These are phyloP conservation scores for Pangasius larnaudii DNA, from an alignment of 2,797 vertebrate species.

Conservation along the genomic window DNA sequence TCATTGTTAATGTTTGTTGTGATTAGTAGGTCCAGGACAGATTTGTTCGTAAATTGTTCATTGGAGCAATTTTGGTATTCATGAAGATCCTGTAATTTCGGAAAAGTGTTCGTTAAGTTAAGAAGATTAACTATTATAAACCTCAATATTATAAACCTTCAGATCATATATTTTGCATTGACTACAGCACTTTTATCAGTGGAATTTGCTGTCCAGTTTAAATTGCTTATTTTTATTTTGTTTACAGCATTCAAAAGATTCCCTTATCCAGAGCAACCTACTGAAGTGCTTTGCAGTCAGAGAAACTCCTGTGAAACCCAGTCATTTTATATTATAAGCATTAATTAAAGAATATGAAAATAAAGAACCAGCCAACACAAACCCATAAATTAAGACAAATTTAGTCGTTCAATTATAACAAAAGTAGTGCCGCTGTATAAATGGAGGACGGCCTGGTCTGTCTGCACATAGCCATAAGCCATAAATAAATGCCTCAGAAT, in stretches of 20 bases:
- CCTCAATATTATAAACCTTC: neutral
- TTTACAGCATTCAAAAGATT: neutral
- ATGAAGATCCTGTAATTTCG: neutral
- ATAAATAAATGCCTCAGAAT: neutral
- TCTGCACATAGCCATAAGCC: neutral
- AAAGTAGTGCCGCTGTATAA: neutral
- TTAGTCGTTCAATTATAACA: neutral
- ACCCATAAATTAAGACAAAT: neutral
- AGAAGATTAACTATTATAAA: neutral
- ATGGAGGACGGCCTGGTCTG: neutral
- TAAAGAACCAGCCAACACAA: neutral
- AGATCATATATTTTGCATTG: neutral
- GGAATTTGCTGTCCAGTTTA: neutral
- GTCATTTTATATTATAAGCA: neutral
- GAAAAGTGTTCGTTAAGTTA: neutral
- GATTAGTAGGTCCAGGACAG: neutral
- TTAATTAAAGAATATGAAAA: neutral
- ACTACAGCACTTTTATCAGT: neutral
- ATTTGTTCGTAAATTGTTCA: neutral
- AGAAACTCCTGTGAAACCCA: neutral
- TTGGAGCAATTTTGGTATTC: neutral
- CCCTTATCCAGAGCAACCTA: neutral
- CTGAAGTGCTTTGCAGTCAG: neutral
- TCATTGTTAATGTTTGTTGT: neutral
- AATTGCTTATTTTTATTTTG: neutral